phyloP scores from a whole-genome alignment of 2,797 vertebrate species.

The Ctenosaura bakeri region DNA sequence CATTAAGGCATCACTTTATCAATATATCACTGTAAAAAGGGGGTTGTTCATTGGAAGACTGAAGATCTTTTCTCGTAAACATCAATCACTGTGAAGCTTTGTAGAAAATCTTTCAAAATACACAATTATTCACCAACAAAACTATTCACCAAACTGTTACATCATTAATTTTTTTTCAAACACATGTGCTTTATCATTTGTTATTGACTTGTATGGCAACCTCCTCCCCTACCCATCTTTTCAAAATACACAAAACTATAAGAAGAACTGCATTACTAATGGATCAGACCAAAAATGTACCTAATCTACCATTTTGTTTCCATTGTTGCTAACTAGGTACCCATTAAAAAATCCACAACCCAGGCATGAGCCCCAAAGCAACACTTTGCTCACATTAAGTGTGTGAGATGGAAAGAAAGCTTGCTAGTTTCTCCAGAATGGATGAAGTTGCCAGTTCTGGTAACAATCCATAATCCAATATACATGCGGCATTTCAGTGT shows the following conservation, averaged over 20 bases:
- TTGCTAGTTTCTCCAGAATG: neutral
- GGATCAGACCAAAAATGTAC: neutral
- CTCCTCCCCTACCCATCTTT: neutral
- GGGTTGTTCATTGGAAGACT: slow-evolving; percentile 38
- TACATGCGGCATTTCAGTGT: neutral
- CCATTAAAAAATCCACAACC: neutral
- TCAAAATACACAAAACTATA: neutral
- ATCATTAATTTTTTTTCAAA: slow-evolving; percentile 49
- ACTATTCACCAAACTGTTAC: slow-evolving; percentile 44
- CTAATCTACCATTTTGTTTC: neutral
- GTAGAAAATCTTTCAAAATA: slow-evolving; percentile 54
- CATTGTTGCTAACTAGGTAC: no score
- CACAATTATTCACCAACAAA: slow-evolving; percentile 61
- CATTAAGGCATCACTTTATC: neutral
- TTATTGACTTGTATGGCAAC: neutral
- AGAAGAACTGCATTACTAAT: no score
- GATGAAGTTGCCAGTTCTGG: neutral
- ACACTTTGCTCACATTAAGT: neutral
- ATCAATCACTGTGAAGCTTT: slow-evolving; percentile 7
- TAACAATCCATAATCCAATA: rapidly evolving
- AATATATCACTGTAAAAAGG: slow-evolving; percentile 47
- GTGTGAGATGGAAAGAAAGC: neutral
- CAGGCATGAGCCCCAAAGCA: neutral
- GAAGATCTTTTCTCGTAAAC: slow-evolving; percentile 45
- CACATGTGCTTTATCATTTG: slow-evolving; percentile 35